Base-by-base conservation (phyloP, 2,797 vertebrate genomes). In the Danio aesculapii region DNA sequence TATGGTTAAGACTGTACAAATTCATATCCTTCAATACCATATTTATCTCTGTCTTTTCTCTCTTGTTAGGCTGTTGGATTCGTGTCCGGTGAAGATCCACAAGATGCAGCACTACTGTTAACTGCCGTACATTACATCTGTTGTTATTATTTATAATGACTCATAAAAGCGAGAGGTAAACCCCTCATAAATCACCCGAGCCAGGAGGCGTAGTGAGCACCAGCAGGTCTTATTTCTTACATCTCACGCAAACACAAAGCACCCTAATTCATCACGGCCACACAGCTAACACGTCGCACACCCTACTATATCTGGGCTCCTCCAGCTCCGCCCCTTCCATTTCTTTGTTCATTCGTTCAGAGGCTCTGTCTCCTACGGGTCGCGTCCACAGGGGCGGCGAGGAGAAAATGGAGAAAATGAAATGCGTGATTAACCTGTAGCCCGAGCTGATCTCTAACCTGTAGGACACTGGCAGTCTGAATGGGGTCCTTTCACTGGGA, bases 101-200 rank as follows among this genome's bases (percentile, higher is more conserved):
- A 52, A 81, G 53, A 82, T 72, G 43, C 50, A 64, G 63, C 64
- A 70, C 47, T 19, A 59, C 84, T 73, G 83, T 73, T 49, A 79
- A 66, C 62, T 75, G 79, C 63, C 6, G 73, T 75, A 84, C 83
- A 82, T 82, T 83, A 85, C 84, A 83, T 64, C 84, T 83, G 86
- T 79, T 87, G 84, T 84, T 86, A 85, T 88, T 86, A 89, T 89
- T 88, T 87, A 87, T 87, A 87, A 86, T 79, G 86, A 87, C 77
- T 88, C 87, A 87, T 88, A 87, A 87, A 87, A 75, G 79, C 79
- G 14, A 59, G 68, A 75, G 57, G 77, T 83, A 85, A 88, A 87
- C 81, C 79, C 43, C 63, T 74, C 85, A 87, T 88, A 85, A 87
- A 89, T 89, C 88, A 89, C 67, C 50, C 68, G 47, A 50, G 70